Evolutionary conservation across 2,888 invertebrate species (phyloP).

Genomic region (Matsumyia berberina): DNA sequence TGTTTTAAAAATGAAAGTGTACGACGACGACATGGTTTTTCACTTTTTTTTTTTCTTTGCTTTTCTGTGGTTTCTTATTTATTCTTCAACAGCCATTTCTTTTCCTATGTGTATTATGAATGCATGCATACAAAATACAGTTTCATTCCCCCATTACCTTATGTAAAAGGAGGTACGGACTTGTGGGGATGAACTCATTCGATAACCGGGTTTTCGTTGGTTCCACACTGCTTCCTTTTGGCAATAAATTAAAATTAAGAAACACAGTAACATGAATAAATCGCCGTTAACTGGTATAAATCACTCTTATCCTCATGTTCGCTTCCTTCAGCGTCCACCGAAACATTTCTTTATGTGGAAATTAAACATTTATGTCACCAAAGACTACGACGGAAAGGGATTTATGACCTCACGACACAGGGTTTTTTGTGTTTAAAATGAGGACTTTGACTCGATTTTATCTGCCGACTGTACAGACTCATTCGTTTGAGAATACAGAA

Average conservation of each 20-base stretch:
- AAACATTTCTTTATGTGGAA: conserved; percentile 5
- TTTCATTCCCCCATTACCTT: conserved; percentile 3
- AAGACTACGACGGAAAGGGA: not conserved
- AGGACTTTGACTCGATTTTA: not conserved
- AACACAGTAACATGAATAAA: not conserved
- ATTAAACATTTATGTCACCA: not conserved
- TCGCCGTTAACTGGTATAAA: conserved; percentile 12
- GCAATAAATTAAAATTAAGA: conserved; percentile 12
- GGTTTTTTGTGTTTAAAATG: not conserved
- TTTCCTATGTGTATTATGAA: conserved; percentile 24
- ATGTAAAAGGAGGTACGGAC: not conserved
- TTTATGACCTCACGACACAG: not conserved
- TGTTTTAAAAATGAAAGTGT: conserved; percentile 59
- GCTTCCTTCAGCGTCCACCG: not conserved
- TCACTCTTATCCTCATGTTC: conserved; percentile 1
- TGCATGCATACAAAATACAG: not conserved
- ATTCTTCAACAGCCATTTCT: conserved; percentile 15
- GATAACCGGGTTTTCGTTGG: conserved; percentile 21
- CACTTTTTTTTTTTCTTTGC: conserved; percentile 15
- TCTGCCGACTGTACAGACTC: no score
- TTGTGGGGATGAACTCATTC: conserved; percentile 3
- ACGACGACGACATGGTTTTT: conserved; percentile 31
- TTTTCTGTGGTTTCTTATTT: conserved; percentile 1
- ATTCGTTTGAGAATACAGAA: no score
- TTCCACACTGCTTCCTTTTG: conserved; percentile 1